These are phyloP conservation scores for Atta texana DNA, from an alignment of 1,140 invertebrate species.

Conservation along the genomic window DNA sequence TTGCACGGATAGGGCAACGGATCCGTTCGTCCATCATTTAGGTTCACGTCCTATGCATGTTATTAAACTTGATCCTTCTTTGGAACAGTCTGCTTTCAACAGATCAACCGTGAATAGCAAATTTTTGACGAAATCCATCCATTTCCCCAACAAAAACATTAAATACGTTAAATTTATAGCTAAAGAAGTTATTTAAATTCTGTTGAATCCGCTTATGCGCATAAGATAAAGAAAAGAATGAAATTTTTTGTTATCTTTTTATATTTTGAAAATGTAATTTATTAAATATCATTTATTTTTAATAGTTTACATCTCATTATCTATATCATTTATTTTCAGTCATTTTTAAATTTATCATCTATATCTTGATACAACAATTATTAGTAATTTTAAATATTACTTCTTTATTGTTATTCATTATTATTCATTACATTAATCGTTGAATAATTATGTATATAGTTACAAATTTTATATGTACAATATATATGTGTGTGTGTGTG, in stretches of 20 bases:
- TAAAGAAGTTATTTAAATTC: constrained; percentile 24
- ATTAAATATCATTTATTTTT: not conserved
- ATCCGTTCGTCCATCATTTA: constrained; percentile 39
- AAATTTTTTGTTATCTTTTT: not conserved
- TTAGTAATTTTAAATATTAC: no score
- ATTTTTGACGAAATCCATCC: not conserved
- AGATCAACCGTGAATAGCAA: not conserved
- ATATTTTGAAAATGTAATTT: not conserved
- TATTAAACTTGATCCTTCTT: constrained; percentile 19
- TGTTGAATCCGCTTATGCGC: not conserved
- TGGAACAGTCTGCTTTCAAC: constrained; percentile 1
- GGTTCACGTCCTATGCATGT: not conserved
- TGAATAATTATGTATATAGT: no score
- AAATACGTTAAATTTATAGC: constrained; percentile 2
- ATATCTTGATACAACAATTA: no score
- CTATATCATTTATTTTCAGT: no score
- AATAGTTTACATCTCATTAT: no score
- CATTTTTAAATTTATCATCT: not conserved
- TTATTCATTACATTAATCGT: not conserved
- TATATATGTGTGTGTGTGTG: no score
- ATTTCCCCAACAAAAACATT: not conserved
- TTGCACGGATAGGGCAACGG: constrained; percentile 13
- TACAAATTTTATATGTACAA: no score
- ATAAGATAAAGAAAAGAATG: not conserved
- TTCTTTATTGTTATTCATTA: not conserved